Percentiles rank a stretch among this genome's conserved stretches.
phyloP scores from a whole-genome alignment of 2,113 vertebrate species.

The Etheostoma spectabile region DNA sequence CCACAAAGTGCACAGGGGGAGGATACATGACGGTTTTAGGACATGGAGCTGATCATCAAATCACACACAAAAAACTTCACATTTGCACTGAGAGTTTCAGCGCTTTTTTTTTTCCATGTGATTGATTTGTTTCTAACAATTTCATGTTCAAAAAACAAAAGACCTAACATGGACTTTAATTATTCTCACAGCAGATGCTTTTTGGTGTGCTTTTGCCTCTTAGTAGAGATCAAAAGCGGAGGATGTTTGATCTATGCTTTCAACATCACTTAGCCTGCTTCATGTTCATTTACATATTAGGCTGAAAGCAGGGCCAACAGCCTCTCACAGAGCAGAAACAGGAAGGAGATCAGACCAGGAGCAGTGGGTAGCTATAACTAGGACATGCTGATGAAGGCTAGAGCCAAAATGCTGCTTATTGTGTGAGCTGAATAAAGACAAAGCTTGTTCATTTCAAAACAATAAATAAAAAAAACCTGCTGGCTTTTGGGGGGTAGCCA shows the following conservation, averaged over 20 bases:
- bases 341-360: slow-evolving; percentile 43
- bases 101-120: accelerated
- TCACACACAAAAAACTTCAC: not conserved
- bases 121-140: not conserved
- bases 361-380: slow-evolving; percentile 33
- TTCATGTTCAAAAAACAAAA: not conserved
- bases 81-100: not conserved
- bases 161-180: not conserved
- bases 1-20: slow-evolving; percentile 35
- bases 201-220: not conserved
- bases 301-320: slow-evolving; percentile 7
- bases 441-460: slow-evolving; percentile 26
- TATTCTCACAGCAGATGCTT: not conserved
- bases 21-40: slow-evolving; percentile 19
- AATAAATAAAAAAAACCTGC: slow-evolving; percentile 19
- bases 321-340: not conserved
- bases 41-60: not conserved
- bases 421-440: slow-evolving; percentile 32
- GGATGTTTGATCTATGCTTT: slow-evolving; percentile 25
- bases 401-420: slow-evolving; percentile 40
- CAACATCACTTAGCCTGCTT: not conserved
- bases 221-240: slow-evolving; percentile 5
- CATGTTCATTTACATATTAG: slow-evolving; percentile 17
- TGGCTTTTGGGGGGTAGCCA: slow-evolving; percentile 30
- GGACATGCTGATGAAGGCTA: slow-evolving; percentile 52